Evolutionary conservation across 2,797 vertebrate genomes (phyloP).

Genomic region (Acrossocheilus fasciatus): DNA sequence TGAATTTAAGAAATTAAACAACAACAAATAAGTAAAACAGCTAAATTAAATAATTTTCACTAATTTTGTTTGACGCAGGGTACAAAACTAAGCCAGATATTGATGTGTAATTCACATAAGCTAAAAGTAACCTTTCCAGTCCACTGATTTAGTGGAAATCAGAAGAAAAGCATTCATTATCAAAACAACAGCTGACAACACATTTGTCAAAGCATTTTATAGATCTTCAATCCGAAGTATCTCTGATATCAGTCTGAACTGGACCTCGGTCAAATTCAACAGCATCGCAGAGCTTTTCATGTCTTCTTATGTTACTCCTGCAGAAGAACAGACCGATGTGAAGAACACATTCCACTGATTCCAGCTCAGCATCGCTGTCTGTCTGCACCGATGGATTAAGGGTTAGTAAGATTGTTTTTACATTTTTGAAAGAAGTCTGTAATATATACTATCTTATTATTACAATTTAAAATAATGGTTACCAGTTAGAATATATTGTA

Average conservation of each 20-base stretch:
- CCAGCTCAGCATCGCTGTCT: not conserved
- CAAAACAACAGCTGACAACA: not conserved
- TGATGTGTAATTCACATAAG: not conserved
- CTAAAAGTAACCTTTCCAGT: slow-evolving; percentile 30
- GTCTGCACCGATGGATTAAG: not conserved
- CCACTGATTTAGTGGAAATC: not conserved
- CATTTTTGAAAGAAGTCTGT: too few relatives aligned
- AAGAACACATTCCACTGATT: slow-evolving; percentile 22
- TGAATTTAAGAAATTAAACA: not conserved
- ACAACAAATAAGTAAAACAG: not conserved
- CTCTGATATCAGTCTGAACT: slow-evolving; percentile 48
- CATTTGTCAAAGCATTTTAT: slow-evolving; percentile 54
- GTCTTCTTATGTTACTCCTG: slow-evolving; percentile 30
- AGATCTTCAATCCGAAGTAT: slow-evolving; percentile 13
- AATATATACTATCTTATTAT: too few relatives aligned
- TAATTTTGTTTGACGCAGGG: not conserved
- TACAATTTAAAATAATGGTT: too few relatives aligned
- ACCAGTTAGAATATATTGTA: too few relatives aligned
- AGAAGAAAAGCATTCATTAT: not conserved
- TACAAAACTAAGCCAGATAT: not conserved
- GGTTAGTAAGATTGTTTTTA: too few relatives aligned
- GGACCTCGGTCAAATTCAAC: slow-evolving; percentile 43
- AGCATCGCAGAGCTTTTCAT: slow-evolving; percentile 34
- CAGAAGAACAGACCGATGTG: slow-evolving; percentile 25
- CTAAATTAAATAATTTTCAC: not conserved